Evolutionary conservation across 2,113 vertebrate genomes (phyloP).

Genomic region (Alouatta palliata): DNA sequence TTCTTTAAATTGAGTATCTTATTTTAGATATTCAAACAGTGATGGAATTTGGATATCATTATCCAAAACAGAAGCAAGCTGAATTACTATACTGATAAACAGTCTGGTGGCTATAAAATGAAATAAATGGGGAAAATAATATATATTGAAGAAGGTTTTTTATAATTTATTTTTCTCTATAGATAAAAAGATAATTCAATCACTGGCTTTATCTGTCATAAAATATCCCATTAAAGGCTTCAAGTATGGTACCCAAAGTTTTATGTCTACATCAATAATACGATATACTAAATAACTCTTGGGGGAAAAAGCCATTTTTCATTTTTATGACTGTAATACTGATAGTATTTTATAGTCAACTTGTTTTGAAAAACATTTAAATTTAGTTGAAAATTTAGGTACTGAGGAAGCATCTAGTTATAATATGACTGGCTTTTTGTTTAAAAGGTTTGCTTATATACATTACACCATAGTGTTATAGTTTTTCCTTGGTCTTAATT

Average conservation of each 20-base stretch:
- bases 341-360: not conserved
- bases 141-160: not conserved
- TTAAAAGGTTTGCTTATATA: not conserved
- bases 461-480: not conserved
- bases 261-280: conserved; percentile 48
- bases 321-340: not conserved
- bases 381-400: not conserved
- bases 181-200: conserved; percentile 60
- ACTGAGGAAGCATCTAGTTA: not conserved
- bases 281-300: not conserved
- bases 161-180: conserved; percentile 37
- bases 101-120: not conserved
- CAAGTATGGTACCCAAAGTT: not conserved
- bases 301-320: not conserved
- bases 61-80: conserved; percentile 24
- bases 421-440: not conserved
- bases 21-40: conserved; percentile 65
- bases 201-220: conserved; percentile 51
- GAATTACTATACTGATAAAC: conserved; percentile 51
- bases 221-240: conserved; percentile 45
- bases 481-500: not conserved
- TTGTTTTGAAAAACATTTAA: conserved; percentile 11
- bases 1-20: conserved; percentile 40
- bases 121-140: conserved; percentile 40
- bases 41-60: conserved; percentile 51